A percentile compares a stretch with the other conserved stretches of the same genome.
Evolutionary conservation across 2,113 vertebrate genomes (phyloP).

Genomic region (Sinocyclocheilus anshuiensis): DNA sequence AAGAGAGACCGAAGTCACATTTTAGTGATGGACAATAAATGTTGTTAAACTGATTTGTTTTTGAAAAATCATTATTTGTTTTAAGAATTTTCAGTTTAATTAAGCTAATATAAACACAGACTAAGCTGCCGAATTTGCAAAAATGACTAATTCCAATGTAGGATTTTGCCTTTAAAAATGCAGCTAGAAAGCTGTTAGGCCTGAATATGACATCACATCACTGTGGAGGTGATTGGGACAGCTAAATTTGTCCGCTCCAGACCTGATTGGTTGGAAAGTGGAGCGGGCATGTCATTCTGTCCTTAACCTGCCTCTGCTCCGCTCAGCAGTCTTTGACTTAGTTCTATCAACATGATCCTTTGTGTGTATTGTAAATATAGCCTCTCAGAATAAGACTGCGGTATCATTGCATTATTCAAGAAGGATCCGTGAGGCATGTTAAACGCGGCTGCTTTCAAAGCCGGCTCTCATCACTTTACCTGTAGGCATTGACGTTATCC

Average conservation of each 20-base stretch:
- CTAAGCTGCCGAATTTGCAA: not conserved
- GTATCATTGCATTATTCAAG: conserved; percentile 40
- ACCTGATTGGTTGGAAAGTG: conserved; percentile 44
- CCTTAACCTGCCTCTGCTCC: conserved; percentile 44
- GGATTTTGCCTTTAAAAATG: not conserved
- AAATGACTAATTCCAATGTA: not conserved
- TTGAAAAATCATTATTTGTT: not conserved
- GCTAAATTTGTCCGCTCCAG: conserved; percentile 19
- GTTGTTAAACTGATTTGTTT: not conserved
- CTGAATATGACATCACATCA: not conserved
- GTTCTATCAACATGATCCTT: conserved; percentile 50
- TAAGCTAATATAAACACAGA: not conserved
- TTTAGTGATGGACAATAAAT: not conserved
- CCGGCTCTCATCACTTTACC: conserved; percentile 15
- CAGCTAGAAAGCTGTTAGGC: not conserved
- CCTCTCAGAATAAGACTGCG: conserved; percentile 27
- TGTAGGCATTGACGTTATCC: not conserved
- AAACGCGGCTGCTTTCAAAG: conserved; percentile 29
- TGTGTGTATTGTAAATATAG: conserved; percentile 48
- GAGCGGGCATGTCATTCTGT: conserved; percentile 47
- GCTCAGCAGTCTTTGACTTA: conserved; percentile 41
- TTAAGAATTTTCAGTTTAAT: not conserved
- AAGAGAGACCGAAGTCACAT: not conserved
- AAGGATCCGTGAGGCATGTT: conserved; percentile 17
- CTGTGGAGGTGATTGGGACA: conserved; percentile 13